Evolutionary conservation across 2,797 vertebrate genomes (phyloP).

Genomic region (Salmo trutta): DNA sequence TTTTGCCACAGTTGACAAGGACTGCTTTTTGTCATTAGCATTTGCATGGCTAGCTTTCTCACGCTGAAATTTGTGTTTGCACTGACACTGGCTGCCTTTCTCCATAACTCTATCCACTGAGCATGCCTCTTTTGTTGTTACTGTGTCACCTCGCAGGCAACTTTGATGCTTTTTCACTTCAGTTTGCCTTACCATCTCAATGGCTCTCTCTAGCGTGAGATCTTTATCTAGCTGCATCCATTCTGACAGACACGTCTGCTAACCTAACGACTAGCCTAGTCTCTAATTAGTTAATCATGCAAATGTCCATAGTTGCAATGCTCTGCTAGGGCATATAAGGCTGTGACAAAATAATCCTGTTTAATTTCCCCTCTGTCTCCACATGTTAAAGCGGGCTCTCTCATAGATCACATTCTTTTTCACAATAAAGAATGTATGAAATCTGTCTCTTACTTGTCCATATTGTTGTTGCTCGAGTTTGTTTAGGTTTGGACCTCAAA

Average conservation of each 20-base stretch:
- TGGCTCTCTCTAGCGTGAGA: too few species aligned
- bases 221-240: too few species aligned
- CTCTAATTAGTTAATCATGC: background rate
- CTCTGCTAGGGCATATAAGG: background rate
- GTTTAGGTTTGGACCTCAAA: too few species aligned
- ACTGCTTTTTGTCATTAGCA: background rate
- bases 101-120: background rate
- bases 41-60: too few species aligned
- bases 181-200: too few species aligned
- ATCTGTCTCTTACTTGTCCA: too few species aligned
- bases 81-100: too few species aligned
- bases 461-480: too few species aligned
- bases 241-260: background rate
- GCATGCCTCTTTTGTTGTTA: background rate
- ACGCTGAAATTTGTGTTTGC: too few species aligned
- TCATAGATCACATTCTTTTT: too few species aligned
- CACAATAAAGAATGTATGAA: too few species aligned
- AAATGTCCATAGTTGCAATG: background rate
- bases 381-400: background rate
- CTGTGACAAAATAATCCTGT: background rate
- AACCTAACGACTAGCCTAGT: background rate
- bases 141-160: background rate
- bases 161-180: too few species aligned
- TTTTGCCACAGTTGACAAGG: background rate
- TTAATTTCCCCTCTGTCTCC: background rate